Conservation (phyloP, 2,888 invertebrate genomes). For the Tetranychus piercei region DNA sequence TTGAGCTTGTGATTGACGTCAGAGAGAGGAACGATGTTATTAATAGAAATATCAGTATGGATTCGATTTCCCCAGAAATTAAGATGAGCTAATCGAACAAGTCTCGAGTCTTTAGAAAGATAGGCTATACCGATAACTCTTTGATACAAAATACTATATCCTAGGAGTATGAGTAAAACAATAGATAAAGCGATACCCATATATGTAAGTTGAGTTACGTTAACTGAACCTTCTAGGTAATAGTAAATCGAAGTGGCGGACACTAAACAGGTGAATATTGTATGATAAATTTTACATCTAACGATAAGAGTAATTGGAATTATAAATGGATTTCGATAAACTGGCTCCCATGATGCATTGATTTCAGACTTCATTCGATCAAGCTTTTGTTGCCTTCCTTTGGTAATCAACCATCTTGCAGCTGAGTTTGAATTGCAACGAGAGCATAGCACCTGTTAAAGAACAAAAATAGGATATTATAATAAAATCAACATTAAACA, state of each 20-base stretch:
- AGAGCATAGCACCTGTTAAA: too few relatives aligned
- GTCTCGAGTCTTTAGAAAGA: slow-evolving; percentile 40
- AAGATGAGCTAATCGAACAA: slow-evolving; percentile 45
- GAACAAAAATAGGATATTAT: too few relatives aligned
- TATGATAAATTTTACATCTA: neutral
- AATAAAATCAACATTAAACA: too few relatives aligned
- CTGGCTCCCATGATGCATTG: neutral
- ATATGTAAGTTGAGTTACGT: neutral
- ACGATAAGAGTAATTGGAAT: neutral
- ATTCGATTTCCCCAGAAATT: slow-evolving; percentile 50
- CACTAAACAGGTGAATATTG: neutral
- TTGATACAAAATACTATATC: neutral
- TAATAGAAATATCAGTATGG: slow-evolving; percentile 32
- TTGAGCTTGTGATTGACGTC: neutral
- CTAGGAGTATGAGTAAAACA: neutral
- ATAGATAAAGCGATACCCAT: neutral
- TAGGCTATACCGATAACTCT: slow-evolving; percentile 47
- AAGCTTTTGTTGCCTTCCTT: neutral
- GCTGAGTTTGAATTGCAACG: too few relatives aligned
- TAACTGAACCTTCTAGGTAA: neutral
- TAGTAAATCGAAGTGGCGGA: slow-evolving; percentile 35
- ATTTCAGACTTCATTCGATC: neutral
- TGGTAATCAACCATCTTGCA: neutral
- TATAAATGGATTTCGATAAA: neutral
- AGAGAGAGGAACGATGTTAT: neutral